Evolutionary conservation across 2,888 invertebrate genomes (phyloP).

Genomic region (Arrhopalites spinosus): DNA sequence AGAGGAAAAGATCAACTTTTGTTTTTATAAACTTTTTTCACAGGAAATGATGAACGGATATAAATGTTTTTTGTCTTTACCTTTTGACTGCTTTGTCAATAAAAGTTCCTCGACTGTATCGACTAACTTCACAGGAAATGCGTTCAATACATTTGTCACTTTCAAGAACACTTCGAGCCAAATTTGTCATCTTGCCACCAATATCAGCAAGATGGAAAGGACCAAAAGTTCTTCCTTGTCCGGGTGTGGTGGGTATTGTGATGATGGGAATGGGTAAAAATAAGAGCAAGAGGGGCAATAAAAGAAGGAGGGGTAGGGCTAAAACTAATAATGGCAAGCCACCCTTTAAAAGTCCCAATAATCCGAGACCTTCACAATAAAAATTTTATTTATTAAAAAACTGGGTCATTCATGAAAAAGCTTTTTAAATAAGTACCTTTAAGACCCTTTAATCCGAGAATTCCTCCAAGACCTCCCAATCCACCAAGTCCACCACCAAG

Average conservation of each 20-base stretch:
- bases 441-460: slow-evolving; percentile 50
- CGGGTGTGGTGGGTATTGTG: slow-evolving; percentile 32
- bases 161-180: slow-evolving; percentile 47
- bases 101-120: slow-evolving; percentile 48
- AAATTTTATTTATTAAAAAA: too few species aligned
- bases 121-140: slow-evolving; percentile 51
- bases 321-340: slow-evolving; percentile 46
- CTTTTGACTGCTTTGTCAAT: slow-evolving; percentile 49
- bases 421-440: slow-evolving; percentile 33
- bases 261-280: slow-evolving; percentile 53
- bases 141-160: slow-evolving; percentile 54
- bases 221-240: slow-evolving; percentile 26
- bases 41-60: not conserved
- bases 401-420: too few species aligned
- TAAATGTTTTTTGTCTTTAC: slow-evolving; percentile 28
- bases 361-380: slow-evolving; percentile 39
- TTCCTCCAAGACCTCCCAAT: slow-evolving; percentile 50
- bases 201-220: slow-evolving; percentile 43
- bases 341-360: slow-evolving; percentile 46
- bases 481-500: slow-evolving; percentile 48
- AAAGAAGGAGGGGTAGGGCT: slow-evolving; percentile 45
- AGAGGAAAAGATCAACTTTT: not conserved
- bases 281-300: slow-evolving; percentile 47
- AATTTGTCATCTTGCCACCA: slow-evolving; percentile 33
- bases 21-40: too few species aligned